Evolutionary conservation across 2,113 vertebrate species (phyloP), one percentile per base, ranked within the genome.

Genomic region (Rhineura floridana): DNA sequence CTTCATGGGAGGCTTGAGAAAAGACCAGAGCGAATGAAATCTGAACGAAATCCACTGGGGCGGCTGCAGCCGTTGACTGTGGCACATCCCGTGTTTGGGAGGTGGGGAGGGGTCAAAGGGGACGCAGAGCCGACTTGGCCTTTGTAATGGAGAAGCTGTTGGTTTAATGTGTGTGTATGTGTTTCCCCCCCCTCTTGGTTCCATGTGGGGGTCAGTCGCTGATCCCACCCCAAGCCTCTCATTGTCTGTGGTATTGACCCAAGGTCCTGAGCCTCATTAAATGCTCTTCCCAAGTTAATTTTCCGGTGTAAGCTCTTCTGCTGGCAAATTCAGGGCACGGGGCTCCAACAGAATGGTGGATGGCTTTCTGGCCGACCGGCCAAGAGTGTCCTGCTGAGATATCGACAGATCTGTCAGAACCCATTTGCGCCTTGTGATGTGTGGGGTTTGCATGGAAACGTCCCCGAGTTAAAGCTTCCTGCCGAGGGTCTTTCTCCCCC

Each of bases 301-400:
- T 39, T 48, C 91, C 44, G 28, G 75, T 46, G 62, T 33, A 10
- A 86, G 70, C 88, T 84, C 55, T 83, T 82, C 82, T 39, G 7
- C 39, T n/a, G 28, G 83, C 0, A 10, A 13, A 30, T 1, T 6
- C 6, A 42, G 90, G 92, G 15, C 73, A 39, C 88, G 25, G 80
- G 13, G 59, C 23, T 73, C 75, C 67, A 25, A 9, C 42, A 3
- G 36, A 9, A 46, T 50, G 39, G 23, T 17, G 62, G 0, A 1
- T 1, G 73, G 48, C 44, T 76, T 63, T 0, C 0, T 62, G 65
- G 81, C 84, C 33, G 33, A 4, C 67, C 6, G 1, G 0, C 59
- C 0, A 1, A 0, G 36, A 0, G 83, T 0, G 23, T 6, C 85
- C 75, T 0, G 0, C 81, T 15, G 87, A 28, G 28, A 73, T 65